Evolutionary conservation across 2,113 vertebrate species (phyloP).

Genomic region (Myotis lucifugus): DNA sequence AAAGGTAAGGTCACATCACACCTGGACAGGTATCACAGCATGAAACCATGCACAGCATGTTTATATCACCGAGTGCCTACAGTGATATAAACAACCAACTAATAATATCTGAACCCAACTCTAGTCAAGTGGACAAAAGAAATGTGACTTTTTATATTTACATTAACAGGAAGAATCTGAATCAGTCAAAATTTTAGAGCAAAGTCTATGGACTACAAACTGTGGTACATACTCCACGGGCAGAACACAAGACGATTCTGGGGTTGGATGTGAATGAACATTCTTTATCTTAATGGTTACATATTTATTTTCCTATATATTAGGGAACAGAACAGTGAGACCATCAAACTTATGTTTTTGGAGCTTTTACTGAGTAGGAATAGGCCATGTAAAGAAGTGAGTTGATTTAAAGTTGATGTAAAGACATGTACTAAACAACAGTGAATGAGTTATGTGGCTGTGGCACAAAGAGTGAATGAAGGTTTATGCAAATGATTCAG

Average conservation of each 20-base stretch:
- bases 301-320: background rate
- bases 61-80: background rate
- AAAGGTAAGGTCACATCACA: background rate
- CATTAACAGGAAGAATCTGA: background rate
- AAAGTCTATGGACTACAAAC: background rate
- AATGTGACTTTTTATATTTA: background rate
- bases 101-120: background rate
- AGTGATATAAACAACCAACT: background rate
- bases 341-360: background rate
- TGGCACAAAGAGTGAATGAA: background rate
- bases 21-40: background rate
- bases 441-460: background rate
- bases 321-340: background rate
- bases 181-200: background rate
- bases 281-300: background rate
- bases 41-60: background rate
- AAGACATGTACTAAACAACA: background rate
- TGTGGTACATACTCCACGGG: background rate
- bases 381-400: constrained; percentile 4
- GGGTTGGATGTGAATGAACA: background rate
- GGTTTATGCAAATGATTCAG: background rate
- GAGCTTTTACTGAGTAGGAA: background rate
- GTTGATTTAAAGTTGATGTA: background rate
- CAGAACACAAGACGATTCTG: background rate
- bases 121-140: background rate